phyloP scores from a whole-genome alignment of 2,797 vertebrate genomes.

The Tinamus major region DNA sequence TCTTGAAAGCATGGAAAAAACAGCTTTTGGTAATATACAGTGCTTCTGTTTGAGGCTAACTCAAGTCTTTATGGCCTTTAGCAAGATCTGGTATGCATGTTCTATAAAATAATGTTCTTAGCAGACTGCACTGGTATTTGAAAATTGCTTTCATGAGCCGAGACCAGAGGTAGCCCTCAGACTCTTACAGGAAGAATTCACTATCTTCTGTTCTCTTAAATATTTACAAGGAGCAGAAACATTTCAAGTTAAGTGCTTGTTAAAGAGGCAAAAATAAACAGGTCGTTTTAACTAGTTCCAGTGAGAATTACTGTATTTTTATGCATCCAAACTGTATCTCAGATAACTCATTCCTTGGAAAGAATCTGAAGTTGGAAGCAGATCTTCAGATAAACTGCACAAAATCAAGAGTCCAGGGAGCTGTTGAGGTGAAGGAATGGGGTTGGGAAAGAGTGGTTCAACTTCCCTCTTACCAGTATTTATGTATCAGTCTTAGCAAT shows the following conservation, averaged over 20 bases:
- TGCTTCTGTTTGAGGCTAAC: conserved; percentile 21
- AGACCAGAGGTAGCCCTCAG: neutral
- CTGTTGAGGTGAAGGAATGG: neutral
- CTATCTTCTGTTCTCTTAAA: neutral
- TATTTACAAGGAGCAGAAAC: conserved; percentile 22
- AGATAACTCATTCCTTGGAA: neutral
- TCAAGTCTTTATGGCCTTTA: conserved; percentile 40
- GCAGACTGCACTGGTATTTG: neutral
- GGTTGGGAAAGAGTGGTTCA: neutral
- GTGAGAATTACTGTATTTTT: neutral
- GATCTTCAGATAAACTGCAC: neutral
- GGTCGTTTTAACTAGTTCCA: neutral
- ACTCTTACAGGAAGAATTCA: neutral
- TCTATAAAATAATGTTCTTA: conserved; percentile 52
- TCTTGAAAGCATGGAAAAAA: conserved; percentile 38
- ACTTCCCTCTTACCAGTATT: neutral
- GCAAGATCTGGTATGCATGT: conserved; percentile 29
- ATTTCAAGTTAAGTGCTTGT: neutral
- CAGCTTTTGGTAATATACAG: neutral
- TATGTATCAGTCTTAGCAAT: neutral
- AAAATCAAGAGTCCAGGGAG: neutral
- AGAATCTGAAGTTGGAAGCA: neutral
- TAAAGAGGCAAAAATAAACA: conserved; percentile 7
- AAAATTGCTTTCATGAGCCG: conserved; percentile 20
- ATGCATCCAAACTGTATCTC: neutral